Evolutionary conservation across 2,888 invertebrate species (phyloP).

Genomic region (Drosophila stalkeri): DNA sequence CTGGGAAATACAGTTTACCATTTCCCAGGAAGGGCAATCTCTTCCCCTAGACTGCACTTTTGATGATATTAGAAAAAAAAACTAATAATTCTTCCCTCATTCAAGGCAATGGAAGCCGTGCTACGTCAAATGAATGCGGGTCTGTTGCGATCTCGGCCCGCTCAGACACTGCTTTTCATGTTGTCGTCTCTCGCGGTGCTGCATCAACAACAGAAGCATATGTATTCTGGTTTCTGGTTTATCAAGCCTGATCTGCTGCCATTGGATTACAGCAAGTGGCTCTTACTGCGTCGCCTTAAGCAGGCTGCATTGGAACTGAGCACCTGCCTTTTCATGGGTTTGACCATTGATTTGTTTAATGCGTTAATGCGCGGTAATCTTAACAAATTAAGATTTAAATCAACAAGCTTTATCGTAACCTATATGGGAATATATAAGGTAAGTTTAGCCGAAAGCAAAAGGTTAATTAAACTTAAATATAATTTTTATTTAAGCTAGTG

Average conservation of each 20-base stretch:
- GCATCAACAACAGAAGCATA: slow-evolving; percentile 35
- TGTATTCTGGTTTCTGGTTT: slow-evolving; percentile 64
- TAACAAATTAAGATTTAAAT: slow-evolving; percentile 32
- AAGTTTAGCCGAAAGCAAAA: not conserved
- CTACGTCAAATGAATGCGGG: slow-evolving; percentile 46
- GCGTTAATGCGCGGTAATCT: slow-evolving; percentile 13
- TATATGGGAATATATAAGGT: slow-evolving; percentile 63
- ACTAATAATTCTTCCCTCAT: not conserved
- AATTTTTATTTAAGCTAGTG: slow-evolving; percentile 28
- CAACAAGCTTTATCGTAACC: slow-evolving; percentile 50
- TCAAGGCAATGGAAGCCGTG: slow-evolving; percentile 52
- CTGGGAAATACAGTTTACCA: not conserved
- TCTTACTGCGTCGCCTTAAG: slow-evolving; percentile 12
- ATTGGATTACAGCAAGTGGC: slow-evolving; percentile 31
- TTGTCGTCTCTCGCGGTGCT: slow-evolving; percentile 53
- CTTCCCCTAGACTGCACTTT: not conserved
- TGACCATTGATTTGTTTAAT: slow-evolving; percentile 54
- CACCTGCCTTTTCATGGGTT: slow-evolving; percentile 54
- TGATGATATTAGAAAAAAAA: not conserved
- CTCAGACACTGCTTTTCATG: slow-evolving; percentile 67
- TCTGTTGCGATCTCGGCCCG: slow-evolving; percentile 47
- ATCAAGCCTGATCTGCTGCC: slow-evolving; percentile 49
- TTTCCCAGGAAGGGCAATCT: no score
- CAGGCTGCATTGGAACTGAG: slow-evolving; percentile 41
- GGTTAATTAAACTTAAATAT: not conserved